Base-by-base conservation (phyloP, 2,888 invertebrate genomes). In the Euphydryas editha region DNA sequence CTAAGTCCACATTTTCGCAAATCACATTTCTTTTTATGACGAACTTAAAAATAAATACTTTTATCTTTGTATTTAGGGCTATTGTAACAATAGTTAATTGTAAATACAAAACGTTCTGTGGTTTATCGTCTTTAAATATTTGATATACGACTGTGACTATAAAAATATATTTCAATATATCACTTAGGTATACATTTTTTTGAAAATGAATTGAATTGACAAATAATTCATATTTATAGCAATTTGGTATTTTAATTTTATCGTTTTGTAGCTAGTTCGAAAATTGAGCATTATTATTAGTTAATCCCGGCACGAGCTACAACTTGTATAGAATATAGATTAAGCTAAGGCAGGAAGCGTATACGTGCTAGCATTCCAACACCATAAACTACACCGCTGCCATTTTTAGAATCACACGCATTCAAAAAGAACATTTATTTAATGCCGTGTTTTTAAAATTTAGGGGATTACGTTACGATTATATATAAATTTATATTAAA, bases 391-490 rank as follows among this genome's bases (percentile, higher is more conserved):
- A 75, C 67, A 72, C 70, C 69, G 62, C 65, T 62, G 72, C 80
- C 84, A 81, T 83, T 83, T 85, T 85, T 82, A 85, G 84, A 84
- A 78, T 74, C 74, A 76, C 73, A 76, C 76, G 75, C 74, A 71
- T 78, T 76, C 75, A 76, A 76, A 74, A 76, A 75, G 76, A 76
- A 68, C 72, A 65, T 56, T 49, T 39, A 49, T 24, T n/a, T 37
- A 49, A 44, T 62, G 24, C 36, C 39, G 54, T 30, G 17, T 36
- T 62, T 61, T 67, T 30, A 51, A 59, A 61, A 59, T 61, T 20
- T 42, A 30, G 1, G 8, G 30, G 30, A 54, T 54, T 54, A 30
- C 30, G 21, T 49, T 6, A 46, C n/a, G 21, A 13, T 11, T 21
- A 13, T 0, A n/a, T 30, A 36, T 17, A 0, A 15, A 3, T 24